Conservation (phyloP, 2,888 invertebrate species). For the Phragmatobia fuliginosa region DNA sequence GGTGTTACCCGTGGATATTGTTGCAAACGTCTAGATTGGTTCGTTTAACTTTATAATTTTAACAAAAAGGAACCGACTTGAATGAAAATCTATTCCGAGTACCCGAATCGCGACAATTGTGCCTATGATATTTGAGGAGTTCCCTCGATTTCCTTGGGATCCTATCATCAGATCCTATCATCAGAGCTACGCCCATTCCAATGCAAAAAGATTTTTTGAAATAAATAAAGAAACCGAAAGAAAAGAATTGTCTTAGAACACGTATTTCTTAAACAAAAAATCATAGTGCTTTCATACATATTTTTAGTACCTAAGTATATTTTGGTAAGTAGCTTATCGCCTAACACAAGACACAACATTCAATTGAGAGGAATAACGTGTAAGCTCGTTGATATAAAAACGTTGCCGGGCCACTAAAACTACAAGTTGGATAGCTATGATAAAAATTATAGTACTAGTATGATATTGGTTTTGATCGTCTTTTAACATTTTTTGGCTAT, state of each 20-base stretch:
- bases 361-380: neutral
- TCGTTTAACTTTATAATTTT: too few relatives aligned
- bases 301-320: neutral
- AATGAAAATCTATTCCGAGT: too few relatives aligned
- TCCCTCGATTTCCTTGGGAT: too few relatives aligned
- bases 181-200: too few relatives aligned
- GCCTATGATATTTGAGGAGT: too few relatives aligned
- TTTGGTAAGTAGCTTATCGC: neutral
- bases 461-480: neutral
- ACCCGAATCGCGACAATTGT: too few relatives aligned
- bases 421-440: neutral
- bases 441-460: neutral
- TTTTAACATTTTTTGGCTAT: neutral
- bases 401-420: neutral
- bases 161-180: too few relatives aligned
- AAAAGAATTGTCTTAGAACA: neutral
- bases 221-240: neutral
- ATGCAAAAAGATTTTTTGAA: too few relatives aligned
- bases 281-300: neutral
- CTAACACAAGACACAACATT: neutral
- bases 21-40: too few relatives aligned
- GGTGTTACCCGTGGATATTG: too few relatives aligned
- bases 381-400: neutral
- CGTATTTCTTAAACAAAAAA: neutral
- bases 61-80: too few relatives aligned